Evolutionary conservation across 2,888 invertebrate genomes (phyloP).

Genomic region (Odontocerum albicorne): DNA sequence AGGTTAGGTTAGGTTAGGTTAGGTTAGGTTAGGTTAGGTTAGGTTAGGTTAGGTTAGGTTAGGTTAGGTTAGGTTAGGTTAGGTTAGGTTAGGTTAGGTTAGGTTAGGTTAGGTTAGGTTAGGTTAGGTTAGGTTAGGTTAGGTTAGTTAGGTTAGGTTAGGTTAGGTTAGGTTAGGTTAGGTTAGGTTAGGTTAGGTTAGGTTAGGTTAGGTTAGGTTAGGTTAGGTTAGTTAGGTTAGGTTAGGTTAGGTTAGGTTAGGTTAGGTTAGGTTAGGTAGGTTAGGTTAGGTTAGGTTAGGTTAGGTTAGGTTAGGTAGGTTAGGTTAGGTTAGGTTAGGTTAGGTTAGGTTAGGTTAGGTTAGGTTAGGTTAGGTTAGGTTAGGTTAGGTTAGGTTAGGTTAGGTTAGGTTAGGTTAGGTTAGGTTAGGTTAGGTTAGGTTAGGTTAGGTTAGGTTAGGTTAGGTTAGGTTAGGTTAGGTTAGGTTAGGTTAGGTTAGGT

Average conservation of each 20-base stretch:
- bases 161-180: too few species aligned
- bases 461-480: constrained; percentile 10
- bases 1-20: too few species aligned
- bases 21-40: too few species aligned
- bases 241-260: constrained; percentile 21
- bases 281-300: constrained; percentile 14
- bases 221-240: constrained; percentile 19
- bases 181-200: too few species aligned
- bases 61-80: too few species aligned
- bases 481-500: constrained; percentile 29
- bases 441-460: constrained; percentile 12
- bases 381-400: constrained; percentile 12
- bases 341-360: constrained; percentile 20
- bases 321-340: constrained; percentile 21
- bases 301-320: constrained; percentile 12
- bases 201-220: constrained; percentile 18
- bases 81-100: too few species aligned
- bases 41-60: too few species aligned
- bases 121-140: too few species aligned
- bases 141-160: too few species aligned
- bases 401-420: constrained; percentile 10
- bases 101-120: too few species aligned
- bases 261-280: constrained; percentile 21
- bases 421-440: constrained; percentile 12
- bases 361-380: constrained; percentile 13